Conservation (phyloP, 2,888 invertebrate species). For the Spodoptera picta region DNA sequence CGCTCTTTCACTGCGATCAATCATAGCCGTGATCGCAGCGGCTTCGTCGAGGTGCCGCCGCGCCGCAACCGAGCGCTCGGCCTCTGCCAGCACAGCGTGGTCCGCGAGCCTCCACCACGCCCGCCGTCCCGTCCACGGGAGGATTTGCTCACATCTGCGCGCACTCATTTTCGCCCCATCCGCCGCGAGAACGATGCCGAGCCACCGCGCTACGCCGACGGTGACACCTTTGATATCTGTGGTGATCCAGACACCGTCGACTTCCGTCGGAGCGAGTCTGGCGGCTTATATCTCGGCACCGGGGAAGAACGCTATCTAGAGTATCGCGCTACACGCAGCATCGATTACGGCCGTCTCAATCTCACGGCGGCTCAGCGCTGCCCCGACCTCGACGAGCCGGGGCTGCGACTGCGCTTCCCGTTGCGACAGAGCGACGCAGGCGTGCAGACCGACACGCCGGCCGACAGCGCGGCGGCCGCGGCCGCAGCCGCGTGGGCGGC, state of each 20-base stretch:
- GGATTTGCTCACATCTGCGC: conserved; percentile 92
- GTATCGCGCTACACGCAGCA: conserved; percentile 79
- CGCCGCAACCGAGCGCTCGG: conserved; percentile 87
- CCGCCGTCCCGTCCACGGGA: conserved; percentile 79
- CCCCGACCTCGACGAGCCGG: conserved; percentile 75
- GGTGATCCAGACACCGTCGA: conserved; percentile 90
- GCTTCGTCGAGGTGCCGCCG: conserved; percentile 89
- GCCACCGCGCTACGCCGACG: conserved; percentile 89
- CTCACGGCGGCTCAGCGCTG: conserved; percentile 77
- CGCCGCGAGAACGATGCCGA: conserved; percentile 85
- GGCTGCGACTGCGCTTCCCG: conserved; percentile 91
- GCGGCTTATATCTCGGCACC: conserved; percentile 88
- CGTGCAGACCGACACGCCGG: conserved; percentile 74
- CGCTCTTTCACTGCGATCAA: conserved; percentile 89
- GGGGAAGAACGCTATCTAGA: conserved; percentile 86
- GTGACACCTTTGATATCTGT: conserved; percentile 92
- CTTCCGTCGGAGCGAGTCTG: conserved; percentile 91
- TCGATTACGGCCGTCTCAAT: conserved; percentile 79
- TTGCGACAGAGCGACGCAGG: conserved; percentile 77
- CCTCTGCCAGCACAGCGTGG: conserved; percentile 84
- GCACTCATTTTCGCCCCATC: conserved; percentile 95
- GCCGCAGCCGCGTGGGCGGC: conserved; percentile 63
- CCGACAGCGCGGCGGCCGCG: conserved; percentile 49
- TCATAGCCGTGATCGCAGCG: conserved; percentile 89
- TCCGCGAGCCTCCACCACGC: conserved; percentile 55